Evolutionary conservation across 2,113 vertebrate genomes (phyloP).

Genomic region (Hoplias malabaricus): DNA sequence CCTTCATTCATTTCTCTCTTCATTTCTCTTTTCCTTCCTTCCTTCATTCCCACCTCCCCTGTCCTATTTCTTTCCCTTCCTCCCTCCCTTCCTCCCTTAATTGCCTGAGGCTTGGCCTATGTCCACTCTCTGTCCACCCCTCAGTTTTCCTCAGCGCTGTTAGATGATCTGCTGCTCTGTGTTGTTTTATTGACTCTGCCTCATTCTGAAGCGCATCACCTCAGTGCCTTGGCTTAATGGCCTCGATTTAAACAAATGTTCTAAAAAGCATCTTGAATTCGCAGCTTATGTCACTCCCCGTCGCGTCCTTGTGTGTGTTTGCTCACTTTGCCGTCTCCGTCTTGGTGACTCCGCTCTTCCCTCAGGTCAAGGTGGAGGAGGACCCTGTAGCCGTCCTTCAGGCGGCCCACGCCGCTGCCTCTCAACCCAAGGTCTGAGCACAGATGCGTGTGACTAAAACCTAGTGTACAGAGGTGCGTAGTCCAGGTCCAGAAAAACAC

Average conservation of each 20-base stretch:
- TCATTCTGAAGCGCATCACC: too few species aligned
- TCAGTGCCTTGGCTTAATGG: too few species aligned
- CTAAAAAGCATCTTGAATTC: background rate
- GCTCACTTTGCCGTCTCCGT: background rate
- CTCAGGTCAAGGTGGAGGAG: slow-evolving; percentile 69
- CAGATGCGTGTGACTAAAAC: slow-evolving; percentile 28
- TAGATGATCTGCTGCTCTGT: background rate
- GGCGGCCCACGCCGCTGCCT: slow-evolving; percentile 68
- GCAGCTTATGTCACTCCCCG: background rate
- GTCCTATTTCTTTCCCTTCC: background rate
- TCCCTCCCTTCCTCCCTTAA: too few species aligned
- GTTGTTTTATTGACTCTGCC: background rate
- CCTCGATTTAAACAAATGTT: too few species aligned
- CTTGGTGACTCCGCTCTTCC: slow-evolving; percentile 44
- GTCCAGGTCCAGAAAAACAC: too few species aligned
- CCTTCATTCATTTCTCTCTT: background rate
- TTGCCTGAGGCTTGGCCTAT: background rate
- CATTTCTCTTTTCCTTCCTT: background rate
- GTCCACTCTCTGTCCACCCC: background rate
- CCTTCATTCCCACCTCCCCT: background rate
- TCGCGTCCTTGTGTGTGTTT: background rate
- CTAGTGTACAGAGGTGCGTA: slow-evolving; percentile 5
- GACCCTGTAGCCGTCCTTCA: slow-evolving; percentile 75
- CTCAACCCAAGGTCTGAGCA: slow-evolving; percentile 74
- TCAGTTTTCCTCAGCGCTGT: background rate